Base-by-base conservation (phyloP, 2,797 vertebrate species). In the Ciconia nigra region DNA sequence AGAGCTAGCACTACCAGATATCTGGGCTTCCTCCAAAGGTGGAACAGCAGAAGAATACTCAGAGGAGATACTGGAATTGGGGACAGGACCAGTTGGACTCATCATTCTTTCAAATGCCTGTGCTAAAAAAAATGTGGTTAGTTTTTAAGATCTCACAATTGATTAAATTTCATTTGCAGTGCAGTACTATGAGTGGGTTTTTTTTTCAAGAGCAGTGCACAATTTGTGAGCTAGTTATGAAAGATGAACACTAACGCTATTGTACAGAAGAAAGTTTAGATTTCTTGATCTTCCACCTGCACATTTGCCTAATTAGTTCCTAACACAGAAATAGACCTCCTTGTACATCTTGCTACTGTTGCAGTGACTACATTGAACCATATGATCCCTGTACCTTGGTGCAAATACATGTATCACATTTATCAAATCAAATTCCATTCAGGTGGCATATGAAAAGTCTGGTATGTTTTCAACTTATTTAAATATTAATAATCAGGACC, bases 61-160 rank as follows among this genome's bases (percentile, higher is more conserved):
- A 93, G 98, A 98, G 22, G 98, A 98, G 89, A 98, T 94, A 97
- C 98, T 98, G 96, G 99, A 98, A 97, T 97, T 99, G n/a, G 98
- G 98, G 94, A 97, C 98, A 92, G 98, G 98, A 97, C 98, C 98
- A 83, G 99, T 98, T 91, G 99, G 99, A 98, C 98, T 99, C 99
- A 99, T 99, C 99, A 99, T 99, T 98, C 99, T 99, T 98, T 99
- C 99, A 98, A 99, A 98, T 95, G 99, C 99, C 98, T 99, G 99
- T 95, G 99, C 99, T 99, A 98, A 96, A 95, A 94, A 83, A 83
- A 67, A 57, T 17, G 19, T 42, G 12, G 65, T 89, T 91, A 89
- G 69, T 55, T 77, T 91, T 81, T 89, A 83, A 93, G 49, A 83
- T 42, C 7, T 69, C 73, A 73, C 51, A 52, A 37, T 6, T 49